Conservation (phyloP, 1,140 invertebrate species). For the Zophobas morio region DNA sequence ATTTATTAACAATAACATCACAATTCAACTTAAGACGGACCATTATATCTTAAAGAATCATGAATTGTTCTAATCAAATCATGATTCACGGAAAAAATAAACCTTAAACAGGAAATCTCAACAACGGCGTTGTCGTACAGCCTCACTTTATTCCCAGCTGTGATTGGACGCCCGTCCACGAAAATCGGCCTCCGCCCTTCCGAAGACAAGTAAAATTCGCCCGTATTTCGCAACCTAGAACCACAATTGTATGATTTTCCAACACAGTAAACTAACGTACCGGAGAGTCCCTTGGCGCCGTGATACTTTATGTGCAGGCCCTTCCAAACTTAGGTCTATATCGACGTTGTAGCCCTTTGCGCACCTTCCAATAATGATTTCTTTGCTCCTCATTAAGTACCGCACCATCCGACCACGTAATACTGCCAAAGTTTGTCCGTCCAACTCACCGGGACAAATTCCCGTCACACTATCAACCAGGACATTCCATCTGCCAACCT, state of each 20-base stretch:
- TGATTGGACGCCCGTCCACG: conserved; percentile 92
- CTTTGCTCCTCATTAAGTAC: conserved; percentile 95
- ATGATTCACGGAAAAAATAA: conserved; percentile 95
- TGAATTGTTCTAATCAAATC: conserved; percentile 79
- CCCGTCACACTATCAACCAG: conserved; percentile 88
- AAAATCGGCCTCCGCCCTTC: conserved; percentile 96
- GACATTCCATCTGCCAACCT: conserved; percentile 93
- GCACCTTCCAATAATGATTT: conserved; percentile 94
- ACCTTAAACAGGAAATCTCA: conserved; percentile 92
- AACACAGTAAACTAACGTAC: conserved; percentile 50
- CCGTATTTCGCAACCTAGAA: conserved; percentile 91
- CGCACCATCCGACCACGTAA: conserved; percentile 92
- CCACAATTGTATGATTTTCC: not conserved
- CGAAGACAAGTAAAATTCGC: conserved; percentile 94
- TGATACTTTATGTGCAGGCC: conserved; percentile 88
- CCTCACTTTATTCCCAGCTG: conserved; percentile 88
- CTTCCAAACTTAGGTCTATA: conserved; percentile 95
- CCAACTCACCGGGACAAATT: conserved; percentile 85
- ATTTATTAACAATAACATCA: conserved; percentile 52
- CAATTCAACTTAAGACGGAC: conserved; percentile 17
- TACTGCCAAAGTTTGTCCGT: conserved; percentile 94
- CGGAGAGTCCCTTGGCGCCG: conserved; percentile 83
- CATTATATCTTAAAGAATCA: conserved; percentile 64
- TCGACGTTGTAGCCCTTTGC: conserved; percentile 93
- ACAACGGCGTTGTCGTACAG: conserved; percentile 95